phyloP scores from a whole-genome alignment of 2,888 invertebrate genomes.

The Ypsolopha sequella region DNA sequence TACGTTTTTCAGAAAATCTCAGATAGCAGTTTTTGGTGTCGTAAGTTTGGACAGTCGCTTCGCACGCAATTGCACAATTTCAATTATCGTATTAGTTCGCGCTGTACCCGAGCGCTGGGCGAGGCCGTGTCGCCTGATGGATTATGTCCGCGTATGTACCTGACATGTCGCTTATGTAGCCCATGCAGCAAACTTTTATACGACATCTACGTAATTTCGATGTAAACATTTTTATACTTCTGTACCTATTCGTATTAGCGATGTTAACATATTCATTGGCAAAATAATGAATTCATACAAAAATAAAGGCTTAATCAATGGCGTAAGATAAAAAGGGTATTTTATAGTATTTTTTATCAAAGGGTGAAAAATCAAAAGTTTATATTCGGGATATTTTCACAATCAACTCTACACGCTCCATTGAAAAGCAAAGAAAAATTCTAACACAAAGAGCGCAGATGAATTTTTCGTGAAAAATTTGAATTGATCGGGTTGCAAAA shows the following conservation, averaged over 20 bases:
- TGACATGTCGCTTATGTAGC: not conserved
- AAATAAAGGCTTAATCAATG: not conserved
- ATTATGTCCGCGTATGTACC: slow-evolving; percentile 20
- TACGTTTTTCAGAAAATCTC: no score
- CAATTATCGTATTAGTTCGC: slow-evolving; percentile 68
- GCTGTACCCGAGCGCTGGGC: slow-evolving; percentile 31
- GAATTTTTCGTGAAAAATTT: slow-evolving; percentile 54
- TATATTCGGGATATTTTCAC: slow-evolving; percentile 42
- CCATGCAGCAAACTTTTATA: no score
- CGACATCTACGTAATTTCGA: slow-evolving; percentile 7
- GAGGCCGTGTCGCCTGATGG: slow-evolving; percentile 23
- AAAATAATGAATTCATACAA: not conserved
- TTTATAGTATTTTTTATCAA: slow-evolving; percentile 47
- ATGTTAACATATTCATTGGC: slow-evolving; percentile 17
- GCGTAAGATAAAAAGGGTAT: slow-evolving; percentile 12
- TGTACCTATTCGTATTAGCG: no score
- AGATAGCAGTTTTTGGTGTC: no score
- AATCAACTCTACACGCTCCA: slow-evolving; percentile 52
- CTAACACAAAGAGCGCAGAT: slow-evolving; percentile 45
- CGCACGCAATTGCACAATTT: slow-evolving; percentile 72
- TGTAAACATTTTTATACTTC: not conserved
- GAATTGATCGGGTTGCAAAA: slow-evolving; percentile 57
- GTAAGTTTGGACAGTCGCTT: slow-evolving; percentile 28
- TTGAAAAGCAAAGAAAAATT: slow-evolving; percentile 57
- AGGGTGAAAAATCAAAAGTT: slow-evolving; percentile 49